Evolutionary conservation across 2,888 invertebrate species (phyloP).

Genomic region (Sminthurides aquaticus): DNA sequence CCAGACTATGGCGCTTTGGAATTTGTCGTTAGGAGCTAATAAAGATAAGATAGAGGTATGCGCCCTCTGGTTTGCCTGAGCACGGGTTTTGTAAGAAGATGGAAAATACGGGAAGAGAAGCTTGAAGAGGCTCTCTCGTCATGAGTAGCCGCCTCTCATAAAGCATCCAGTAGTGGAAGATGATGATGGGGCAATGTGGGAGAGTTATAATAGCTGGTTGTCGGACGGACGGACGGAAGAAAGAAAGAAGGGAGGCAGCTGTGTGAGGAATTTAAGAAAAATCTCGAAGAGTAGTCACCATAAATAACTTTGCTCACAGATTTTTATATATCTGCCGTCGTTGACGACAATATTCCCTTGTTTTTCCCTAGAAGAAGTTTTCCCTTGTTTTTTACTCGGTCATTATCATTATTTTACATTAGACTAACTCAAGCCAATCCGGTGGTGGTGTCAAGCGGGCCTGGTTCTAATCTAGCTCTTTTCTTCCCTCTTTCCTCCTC

Average conservation of each 20-base stretch:
- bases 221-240: neutral
- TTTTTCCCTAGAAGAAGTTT: neutral
- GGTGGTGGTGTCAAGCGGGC: neutral
- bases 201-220: no score
- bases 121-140: no score
- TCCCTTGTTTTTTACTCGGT: conserved; percentile 10
- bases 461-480: neutral
- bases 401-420: conserved; percentile 3
- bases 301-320: conserved; percentile 24
- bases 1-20: no score
- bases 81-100: no score
- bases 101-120: no score
- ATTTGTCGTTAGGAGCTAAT: neutral
- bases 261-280: conserved; percentile 25
- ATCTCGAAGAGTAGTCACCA: conserved; percentile 13
- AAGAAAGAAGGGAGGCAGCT: conserved; percentile 11
- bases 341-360: conserved; percentile 16
- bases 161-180: no score
- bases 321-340: conserved; percentile 18
- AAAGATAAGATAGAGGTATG: neutral
- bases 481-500: neutral
- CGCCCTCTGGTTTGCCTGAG: no score
- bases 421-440: neutral
- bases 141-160: neutral
- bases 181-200: no score